Evolutionary conservation across 2,888 invertebrate species (phyloP).

Genomic region (Acanthosepion esculentum): DNA sequence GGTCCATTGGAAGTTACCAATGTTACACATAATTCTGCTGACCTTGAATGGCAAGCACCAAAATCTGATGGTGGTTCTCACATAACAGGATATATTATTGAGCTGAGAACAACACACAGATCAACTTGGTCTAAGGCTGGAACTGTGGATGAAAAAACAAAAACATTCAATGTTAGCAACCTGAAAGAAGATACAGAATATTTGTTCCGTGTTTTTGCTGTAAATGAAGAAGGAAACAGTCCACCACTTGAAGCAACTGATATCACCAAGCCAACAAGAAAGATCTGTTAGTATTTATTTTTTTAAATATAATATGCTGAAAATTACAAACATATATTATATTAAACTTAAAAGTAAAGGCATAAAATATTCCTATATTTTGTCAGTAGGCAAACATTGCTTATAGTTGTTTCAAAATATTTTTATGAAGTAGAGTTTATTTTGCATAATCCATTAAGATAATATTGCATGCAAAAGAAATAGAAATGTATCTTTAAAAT

Average conservation of each 20-base stretch:
- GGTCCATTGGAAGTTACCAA: slow-evolving; percentile 53
- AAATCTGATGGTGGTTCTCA: slow-evolving; percentile 66
- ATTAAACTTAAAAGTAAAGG: too few species aligned
- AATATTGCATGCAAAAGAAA: not conserved
- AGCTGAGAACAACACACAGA: slow-evolving; percentile 79
- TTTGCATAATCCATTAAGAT: too few species aligned
- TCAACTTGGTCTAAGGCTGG: slow-evolving; percentile 52
- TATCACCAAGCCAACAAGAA: slow-evolving; percentile 55
- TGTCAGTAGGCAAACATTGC: too few species aligned
- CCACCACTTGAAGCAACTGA: slow-evolving; percentile 78
- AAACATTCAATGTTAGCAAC: slow-evolving; percentile 76
- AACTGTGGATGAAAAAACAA: slow-evolving; percentile 58
- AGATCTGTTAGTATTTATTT: slow-evolving; percentile 53
- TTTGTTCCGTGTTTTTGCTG: slow-evolving; percentile 88
- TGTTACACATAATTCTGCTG: slow-evolving; percentile 59
- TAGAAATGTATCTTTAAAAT: not conserved
- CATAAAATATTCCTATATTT: too few species aligned
- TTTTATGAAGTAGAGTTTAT: not conserved
- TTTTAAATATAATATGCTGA: not conserved
- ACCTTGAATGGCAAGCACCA: slow-evolving; percentile 66
- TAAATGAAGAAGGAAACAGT: slow-evolving; percentile 88
- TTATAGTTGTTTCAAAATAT: too few species aligned
- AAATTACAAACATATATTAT: too few species aligned
- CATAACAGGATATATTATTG: slow-evolving; percentile 63
- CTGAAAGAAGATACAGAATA: slow-evolving; percentile 87